phyloP scores from a whole-genome alignment of 2,888 invertebrate species.

The Crematogaster levior region DNA sequence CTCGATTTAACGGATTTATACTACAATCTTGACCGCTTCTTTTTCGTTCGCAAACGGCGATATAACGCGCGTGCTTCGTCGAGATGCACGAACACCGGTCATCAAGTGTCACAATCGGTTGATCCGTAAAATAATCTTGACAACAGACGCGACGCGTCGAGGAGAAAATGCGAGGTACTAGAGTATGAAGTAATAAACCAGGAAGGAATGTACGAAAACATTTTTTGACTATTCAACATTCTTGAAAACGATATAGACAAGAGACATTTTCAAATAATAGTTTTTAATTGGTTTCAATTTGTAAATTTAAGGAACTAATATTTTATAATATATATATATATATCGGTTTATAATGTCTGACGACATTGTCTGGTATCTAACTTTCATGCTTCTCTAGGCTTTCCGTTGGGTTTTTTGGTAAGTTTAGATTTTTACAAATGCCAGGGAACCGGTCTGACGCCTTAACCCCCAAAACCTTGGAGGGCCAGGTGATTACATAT shows the following conservation, averaged over 20 bases:
- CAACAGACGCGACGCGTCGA: not conserved
- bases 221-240: not conserved
- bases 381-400: too few relatives aligned
- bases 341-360: too few relatives aligned
- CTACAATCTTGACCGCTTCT: conserved; percentile 47
- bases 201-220: not conserved
- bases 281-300: not conserved
- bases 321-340: too few relatives aligned
- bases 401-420: too few relatives aligned
- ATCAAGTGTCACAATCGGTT: conserved; percentile 11
- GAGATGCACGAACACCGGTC: conserved; percentile 13
- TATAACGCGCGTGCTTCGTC: not conserved
- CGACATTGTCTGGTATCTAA: too few relatives aligned
- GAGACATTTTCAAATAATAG: not conserved
- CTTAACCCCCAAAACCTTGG: too few relatives aligned
- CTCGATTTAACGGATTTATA: conserved; percentile 67
- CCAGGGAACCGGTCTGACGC: too few relatives aligned
- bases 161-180: not conserved
- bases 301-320: not conserved
- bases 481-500: too few relatives aligned
- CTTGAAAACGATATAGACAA: not conserved
- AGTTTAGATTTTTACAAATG: too few relatives aligned
- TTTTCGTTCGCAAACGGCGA: conserved; percentile 25
- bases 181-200: not conserved
- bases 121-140: conserved; percentile 8